Evolutionary conservation across 2,797 vertebrate genomes (phyloP).

Genomic region (Pseudochirops corinnae): DNA sequence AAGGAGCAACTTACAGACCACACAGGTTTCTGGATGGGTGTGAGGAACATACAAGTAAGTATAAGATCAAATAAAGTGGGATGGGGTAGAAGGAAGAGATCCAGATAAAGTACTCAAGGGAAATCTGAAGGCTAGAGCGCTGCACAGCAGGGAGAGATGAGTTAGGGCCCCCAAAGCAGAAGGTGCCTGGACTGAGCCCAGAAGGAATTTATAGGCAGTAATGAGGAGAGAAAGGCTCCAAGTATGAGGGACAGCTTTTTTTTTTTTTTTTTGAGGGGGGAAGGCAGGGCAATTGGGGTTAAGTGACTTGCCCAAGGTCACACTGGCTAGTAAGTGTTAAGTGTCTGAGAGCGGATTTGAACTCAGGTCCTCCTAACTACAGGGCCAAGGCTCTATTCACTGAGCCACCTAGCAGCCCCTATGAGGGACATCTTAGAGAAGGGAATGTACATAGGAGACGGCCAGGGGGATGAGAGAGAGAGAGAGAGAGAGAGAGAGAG

Average conservation of each 20-base stretch:
- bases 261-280: too few relatives aligned
- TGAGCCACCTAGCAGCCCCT: too few relatives aligned
- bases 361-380: too few relatives aligned
- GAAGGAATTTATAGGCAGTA: background rate
- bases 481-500: too few relatives aligned
- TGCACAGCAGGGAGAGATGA: accelerated
- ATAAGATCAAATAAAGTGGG: background rate
- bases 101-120: background rate
- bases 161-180: background rate
- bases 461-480: too few relatives aligned
- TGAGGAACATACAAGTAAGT: background rate
- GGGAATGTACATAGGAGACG: background rate
- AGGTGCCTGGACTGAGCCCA: background rate
- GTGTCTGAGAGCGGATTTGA: too few relatives aligned
- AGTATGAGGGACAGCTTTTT: too few relatives aligned
- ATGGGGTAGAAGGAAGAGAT: background rate
- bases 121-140: background rate
- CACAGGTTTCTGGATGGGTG: background rate
- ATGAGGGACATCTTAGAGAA: background rate
- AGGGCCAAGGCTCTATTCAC: too few relatives aligned
- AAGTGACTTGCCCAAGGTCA: too few relatives aligned
- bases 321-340: too few relatives aligned
- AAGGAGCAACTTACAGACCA: too few relatives aligned
- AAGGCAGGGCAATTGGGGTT: too few relatives aligned
- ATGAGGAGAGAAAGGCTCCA: background rate